A percentile compares a stretch with the other conserved stretches of the same genome.
Conservation (phyloP, 2,113 vertebrate species). For the Hystrix cristata region DNA sequence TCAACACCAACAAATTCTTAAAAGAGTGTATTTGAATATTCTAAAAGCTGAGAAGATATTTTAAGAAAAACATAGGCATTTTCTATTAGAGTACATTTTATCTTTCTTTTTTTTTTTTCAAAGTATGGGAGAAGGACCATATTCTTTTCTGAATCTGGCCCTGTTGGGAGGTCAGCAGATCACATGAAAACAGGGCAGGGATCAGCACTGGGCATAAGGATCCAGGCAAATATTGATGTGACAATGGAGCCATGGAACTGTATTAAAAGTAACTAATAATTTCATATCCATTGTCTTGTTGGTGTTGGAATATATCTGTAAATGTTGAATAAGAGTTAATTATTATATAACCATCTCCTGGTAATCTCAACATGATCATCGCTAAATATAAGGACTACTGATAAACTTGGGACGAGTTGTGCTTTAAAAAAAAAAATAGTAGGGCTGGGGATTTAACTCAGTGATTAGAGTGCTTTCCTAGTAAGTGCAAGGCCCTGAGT, state of each 20-base stretch:
- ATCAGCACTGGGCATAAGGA: neutral
- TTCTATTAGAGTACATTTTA: neutral
- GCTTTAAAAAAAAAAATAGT: neutral
- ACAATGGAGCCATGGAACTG: neutral
- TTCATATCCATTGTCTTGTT: neutral
- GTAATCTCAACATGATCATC: neutral
- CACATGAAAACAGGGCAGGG: neutral
- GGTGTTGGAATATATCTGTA: conserved; percentile 19
- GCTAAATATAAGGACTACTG: neutral
- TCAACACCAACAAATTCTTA: neutral
- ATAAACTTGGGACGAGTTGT: neutral
- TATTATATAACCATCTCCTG: neutral
- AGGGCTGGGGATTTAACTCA: too few species aligned
- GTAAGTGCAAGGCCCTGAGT: too few species aligned
- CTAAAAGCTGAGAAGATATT: neutral
- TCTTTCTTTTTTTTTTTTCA: neutral
- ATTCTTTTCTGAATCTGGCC: neutral
- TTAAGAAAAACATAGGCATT: neutral
- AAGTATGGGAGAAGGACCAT: neutral
- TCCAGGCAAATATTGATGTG: neutral
- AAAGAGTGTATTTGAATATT: neutral
- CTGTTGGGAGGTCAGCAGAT: neutral
- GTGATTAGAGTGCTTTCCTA: too few species aligned
- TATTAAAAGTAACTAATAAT: neutral
- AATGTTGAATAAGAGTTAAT: neutral